Base-by-base conservation (phyloP, 2,888 invertebrate species). In the Pelosia muscerda region DNA sequence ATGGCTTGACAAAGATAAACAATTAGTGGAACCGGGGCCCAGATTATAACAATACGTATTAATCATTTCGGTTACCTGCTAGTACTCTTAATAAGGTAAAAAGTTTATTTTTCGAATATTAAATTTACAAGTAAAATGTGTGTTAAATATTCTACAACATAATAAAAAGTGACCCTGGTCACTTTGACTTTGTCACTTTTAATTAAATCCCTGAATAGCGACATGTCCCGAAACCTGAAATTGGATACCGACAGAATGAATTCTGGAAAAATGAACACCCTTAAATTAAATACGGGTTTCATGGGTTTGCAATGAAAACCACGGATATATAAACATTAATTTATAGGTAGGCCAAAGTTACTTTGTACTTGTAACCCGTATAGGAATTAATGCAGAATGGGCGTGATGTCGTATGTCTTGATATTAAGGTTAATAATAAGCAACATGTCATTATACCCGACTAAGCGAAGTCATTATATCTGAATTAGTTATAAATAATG, bases 151-250 rank as follows among this genome's bases (percentile, higher is more conserved):
- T 22, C 61, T n/a, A n/a, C n/a, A 31, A 57, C 25, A 55, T 25
- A 57, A 67, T 58, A 15, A 58, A 53, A 67, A 58, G 54, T 58
- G 66, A 62, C 57, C 62, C 62, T 25, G 62, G 57, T 67, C 67
- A 63, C 63, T 67, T 67, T 67, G 53, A 67, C 25, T 67, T 67
- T 67, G 54, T 63, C 58, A 63, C 63, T 57, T 67, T 67, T 67
- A 67, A 67, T 67, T 67, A 67, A 67, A 63, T 67, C 66, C 31
- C 56, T 57, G 58, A 67, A 63, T 53, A 58, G 67, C 62, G 11
- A 58, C 58, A 67, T 63, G 62, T 28, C 53, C 34, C 25, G 19
- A 61, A 64, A 56, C 68, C 61, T 68, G 31, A 56, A 63, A 65
- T 65, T 61, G 58, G 65, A 69, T 49, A 69, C 65, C 49, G 56